A percentile compares a stretch with the other conserved stretches of the same genome.
Evolutionary conservation across 1,140 invertebrate genomes (phyloP).

Genomic region (Sipha flava): DNA sequence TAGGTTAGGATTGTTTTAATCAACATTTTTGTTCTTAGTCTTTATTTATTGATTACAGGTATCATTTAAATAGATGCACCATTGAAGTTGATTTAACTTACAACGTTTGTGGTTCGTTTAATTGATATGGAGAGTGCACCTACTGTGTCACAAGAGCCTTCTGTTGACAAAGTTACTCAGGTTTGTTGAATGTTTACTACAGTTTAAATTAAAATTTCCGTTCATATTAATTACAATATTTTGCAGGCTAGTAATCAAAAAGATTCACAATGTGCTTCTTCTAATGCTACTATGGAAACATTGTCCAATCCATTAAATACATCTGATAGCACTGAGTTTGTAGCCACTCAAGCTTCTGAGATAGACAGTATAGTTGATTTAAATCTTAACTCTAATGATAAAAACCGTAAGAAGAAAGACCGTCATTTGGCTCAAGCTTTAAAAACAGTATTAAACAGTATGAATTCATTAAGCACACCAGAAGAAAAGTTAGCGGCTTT

Average conservation of each 20-base stretch:
- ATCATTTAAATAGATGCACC: background rate
- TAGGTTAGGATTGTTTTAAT: background rate
- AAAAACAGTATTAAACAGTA: conserved; percentile 60
- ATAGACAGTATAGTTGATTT: conserved; percentile 5
- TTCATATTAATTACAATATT: background rate
- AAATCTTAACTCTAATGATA: background rate
- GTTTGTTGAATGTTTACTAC: background rate
- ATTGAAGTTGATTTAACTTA: background rate
- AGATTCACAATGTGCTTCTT: background rate
- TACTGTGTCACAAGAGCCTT: background rate
- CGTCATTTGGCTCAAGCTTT: conserved; percentile 60
- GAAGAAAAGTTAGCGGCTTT: conserved; percentile 68
- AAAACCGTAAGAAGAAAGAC: conserved; percentile 50
- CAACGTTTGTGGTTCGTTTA: background rate
- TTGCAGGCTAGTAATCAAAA: background rate
- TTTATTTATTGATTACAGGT: too few species aligned
- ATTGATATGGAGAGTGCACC: background rate
- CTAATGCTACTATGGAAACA: background rate
- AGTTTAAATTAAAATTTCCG: too few species aligned
- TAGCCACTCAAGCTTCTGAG: conserved; percentile 6
- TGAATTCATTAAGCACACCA: conserved; percentile 55
- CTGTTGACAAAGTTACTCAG: background rate
- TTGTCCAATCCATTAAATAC: background rate
- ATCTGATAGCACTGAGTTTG: background rate
- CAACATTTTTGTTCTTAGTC: background rate